Evolutionary conservation across 2,888 invertebrate species (phyloP).

Genomic region (Oscheius sp.): DNA sequence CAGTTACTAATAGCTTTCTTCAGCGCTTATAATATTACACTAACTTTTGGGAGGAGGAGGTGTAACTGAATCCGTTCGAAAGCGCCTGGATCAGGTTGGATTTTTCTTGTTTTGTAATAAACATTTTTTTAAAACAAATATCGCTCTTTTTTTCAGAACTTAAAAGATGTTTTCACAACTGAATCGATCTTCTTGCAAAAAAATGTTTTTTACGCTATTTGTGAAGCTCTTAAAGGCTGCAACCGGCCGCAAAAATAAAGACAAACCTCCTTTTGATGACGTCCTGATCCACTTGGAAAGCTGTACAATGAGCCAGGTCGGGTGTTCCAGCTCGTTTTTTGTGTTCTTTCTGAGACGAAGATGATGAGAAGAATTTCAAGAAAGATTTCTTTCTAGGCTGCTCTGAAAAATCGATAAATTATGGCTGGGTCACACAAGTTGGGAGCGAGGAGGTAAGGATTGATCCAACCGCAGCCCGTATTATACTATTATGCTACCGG

Average conservation of each 20-base stretch:
- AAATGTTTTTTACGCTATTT: not conserved
- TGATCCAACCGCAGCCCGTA: conserved; percentile 21
- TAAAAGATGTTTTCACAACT: no score
- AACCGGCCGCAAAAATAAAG: not conserved
- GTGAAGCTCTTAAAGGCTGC: not conserved
- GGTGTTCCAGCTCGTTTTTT: conserved; percentile 18
- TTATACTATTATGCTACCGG: conserved; percentile 28
- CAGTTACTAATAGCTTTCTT: conserved; percentile 29
- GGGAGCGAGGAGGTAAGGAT: conserved; percentile 7
- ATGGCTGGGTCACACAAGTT: not conserved
- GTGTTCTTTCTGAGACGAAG: conserved; percentile 10
- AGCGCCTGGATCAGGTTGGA: no score
- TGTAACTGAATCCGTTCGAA: not conserved
- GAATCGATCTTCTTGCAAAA: not conserved
- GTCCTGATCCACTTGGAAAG: conserved; percentile 18
- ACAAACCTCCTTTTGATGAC: conserved; percentile 12
- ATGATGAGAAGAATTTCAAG: conserved; percentile 8
- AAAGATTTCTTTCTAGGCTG: conserved; percentile 8
- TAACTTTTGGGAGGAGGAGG: not conserved
- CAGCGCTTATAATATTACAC: conserved; percentile 29
- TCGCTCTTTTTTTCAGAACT: no score
- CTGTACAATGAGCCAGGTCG: conserved; percentile 21
- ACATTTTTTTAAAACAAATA: no score
- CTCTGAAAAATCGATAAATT: not conserved
- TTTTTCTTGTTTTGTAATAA: no score